phyloP scores from a whole-genome alignment of 2,888 invertebrate species.

The Troides aeacus region DNA sequence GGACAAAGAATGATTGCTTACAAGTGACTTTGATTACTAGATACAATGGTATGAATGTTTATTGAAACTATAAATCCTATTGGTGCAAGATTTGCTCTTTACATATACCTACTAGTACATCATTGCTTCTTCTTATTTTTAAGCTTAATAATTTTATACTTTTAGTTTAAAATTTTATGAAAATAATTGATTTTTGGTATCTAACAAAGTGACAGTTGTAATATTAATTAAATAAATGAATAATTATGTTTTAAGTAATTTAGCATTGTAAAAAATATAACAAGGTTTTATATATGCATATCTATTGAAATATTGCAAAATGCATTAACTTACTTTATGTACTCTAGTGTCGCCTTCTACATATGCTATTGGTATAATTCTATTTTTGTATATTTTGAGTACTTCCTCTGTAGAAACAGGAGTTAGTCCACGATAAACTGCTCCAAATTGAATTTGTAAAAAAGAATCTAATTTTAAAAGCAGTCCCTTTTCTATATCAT shows the following conservation, averaged over 20 bases:
- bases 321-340: conserved; percentile 80
- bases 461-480: conserved; percentile 97
- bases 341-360: conserved; percentile 89
- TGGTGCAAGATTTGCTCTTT: background rate
- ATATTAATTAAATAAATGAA: no score
- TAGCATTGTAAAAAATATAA: no score
- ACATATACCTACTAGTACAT: background rate
- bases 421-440: conserved; percentile 93
- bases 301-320: background rate
- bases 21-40: conserved; percentile 65
- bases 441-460: conserved; percentile 96
- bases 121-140: background rate
- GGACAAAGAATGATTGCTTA: conserved; percentile 75
- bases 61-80: background rate
- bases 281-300: no score
- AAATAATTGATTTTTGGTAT: no score
- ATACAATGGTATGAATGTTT: conserved; percentile 30
- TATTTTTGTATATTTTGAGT: conserved; percentile 89
- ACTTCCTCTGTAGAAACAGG: conserved; percentile 92
- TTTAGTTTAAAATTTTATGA: no score
- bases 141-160: no score
- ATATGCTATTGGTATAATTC: conserved; percentile 92
- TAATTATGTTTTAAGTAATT: no score
- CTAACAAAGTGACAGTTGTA: no score
- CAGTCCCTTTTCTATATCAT: conserved; percentile 96